These are phyloP conservation scores for Helobdella robusta DNA, from an alignment of 2,888 invertebrate genomes.

Conservation along the genomic window DNA sequence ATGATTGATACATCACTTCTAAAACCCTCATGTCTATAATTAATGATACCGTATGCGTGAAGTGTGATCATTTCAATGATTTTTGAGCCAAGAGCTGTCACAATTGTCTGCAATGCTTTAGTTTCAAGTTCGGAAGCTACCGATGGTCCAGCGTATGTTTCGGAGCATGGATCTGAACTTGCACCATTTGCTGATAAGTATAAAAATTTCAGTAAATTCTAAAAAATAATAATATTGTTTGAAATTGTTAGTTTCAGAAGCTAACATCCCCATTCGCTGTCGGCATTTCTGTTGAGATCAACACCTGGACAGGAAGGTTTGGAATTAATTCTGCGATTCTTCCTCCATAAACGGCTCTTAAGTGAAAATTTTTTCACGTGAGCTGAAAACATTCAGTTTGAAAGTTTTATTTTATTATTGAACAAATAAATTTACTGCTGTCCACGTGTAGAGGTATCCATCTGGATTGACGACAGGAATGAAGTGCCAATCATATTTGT, in stretches of 20 bases:
- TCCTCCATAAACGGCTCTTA: background rate
- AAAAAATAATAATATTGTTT: too few species aligned
- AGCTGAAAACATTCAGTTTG: background rate
- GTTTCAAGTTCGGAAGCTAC: conserved; percentile 25
- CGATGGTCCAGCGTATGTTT: conserved; percentile 18
- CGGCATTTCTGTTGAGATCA: conserved; percentile 10
- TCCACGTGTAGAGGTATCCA: conserved; percentile 15
- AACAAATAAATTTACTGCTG: background rate
- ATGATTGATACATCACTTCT: too few species aligned
- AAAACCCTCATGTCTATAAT: background rate
- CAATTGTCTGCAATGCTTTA: conserved; percentile 14
- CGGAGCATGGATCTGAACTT: conserved; percentile 11
- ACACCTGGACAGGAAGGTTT: background rate
- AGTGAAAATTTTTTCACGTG: background rate
- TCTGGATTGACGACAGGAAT: conserved; percentile 12
- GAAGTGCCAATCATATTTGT: conserved; percentile 13
- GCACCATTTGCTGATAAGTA: conserved; percentile 22
- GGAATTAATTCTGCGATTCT: background rate
- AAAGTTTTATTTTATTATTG: too few species aligned
- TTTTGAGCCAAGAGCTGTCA: background rate
- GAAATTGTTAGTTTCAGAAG: too few species aligned
- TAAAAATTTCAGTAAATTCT: background rate
- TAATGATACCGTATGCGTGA: conserved; percentile 18
- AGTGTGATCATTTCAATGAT: conserved; percentile 5
- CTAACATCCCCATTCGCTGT: background rate